phyloP scores from a whole-genome alignment of 2,797 vertebrate species.

The Leptoclinus maculatus region DNA sequence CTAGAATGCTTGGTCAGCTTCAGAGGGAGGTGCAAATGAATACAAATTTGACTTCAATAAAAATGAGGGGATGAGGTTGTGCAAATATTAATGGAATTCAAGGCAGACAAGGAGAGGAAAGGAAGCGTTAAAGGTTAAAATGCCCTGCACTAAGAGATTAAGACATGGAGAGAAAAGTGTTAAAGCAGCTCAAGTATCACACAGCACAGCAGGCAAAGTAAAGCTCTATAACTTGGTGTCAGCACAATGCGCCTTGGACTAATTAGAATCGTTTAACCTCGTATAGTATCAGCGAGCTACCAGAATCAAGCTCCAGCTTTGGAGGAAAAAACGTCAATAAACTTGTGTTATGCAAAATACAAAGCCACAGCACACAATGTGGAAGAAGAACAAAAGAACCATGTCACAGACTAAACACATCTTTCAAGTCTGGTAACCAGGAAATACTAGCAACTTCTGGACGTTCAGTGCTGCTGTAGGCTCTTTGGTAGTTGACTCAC shows the following conservation, averaged over 20 bases:
- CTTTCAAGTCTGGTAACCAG: slow-evolving; percentile 5
- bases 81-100: slow-evolving; percentile 58
- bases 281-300: slow-evolving; percentile 39
- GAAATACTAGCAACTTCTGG: neutral
- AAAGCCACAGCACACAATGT: slow-evolving; percentile 9
- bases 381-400: slow-evolving; percentile 20
- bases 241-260: slow-evolving; percentile 41
- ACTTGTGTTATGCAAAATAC: slow-evolving; percentile 37
- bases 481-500: neutral
- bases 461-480: neutral
- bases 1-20: slow-evolving; percentile 52
- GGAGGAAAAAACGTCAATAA: slow-evolving; percentile 49
- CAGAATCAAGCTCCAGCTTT: slow-evolving; percentile 39
- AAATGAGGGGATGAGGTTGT: slow-evolving; percentile 27
- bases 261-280: slow-evolving; percentile 67
- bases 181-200: slow-evolving; percentile 20
- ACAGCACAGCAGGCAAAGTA: slow-evolving; percentile 24
- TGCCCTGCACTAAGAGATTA: slow-evolving; percentile 49
- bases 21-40: slow-evolving; percentile 46
- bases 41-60: slow-evolving; percentile 60
- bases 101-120: slow-evolving; percentile 47
- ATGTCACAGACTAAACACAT: neutral
- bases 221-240: slow-evolving; percentile 28
- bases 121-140: slow-evolving; percentile 57
- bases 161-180: slow-evolving; percentile 33